Conservation (phyloP, 2,888 invertebrate genomes). For the Myathropa florea region DNA sequence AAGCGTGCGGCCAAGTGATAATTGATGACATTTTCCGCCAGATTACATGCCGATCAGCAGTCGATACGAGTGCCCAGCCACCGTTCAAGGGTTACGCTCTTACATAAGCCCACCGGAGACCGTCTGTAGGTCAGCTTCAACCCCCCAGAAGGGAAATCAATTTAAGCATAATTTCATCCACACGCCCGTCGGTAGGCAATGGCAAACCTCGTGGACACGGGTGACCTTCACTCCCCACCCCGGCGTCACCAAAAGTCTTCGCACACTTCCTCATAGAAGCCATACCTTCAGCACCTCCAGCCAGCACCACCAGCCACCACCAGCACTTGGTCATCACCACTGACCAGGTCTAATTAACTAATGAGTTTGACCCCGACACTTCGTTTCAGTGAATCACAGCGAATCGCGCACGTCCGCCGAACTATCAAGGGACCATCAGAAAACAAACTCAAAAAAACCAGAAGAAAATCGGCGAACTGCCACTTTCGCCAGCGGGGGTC, state of each 20-base stretch:
- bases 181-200: not conserved
- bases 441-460: too few species aligned
- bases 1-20: not conserved
- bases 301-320: too few species aligned
- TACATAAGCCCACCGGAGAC: not conserved
- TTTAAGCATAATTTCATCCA: not conserved
- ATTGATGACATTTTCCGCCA: not conserved
- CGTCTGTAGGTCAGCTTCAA: not conserved
- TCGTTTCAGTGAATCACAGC: slow-evolving; percentile 17
- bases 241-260: too few species aligned
- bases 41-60: not conserved
- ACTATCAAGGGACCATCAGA: too few species aligned
- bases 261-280: not conserved
- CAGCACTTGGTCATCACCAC: not conserved
- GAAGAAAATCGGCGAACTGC: not conserved
- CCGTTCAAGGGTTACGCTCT: not conserved
- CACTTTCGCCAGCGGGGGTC: not conserved
- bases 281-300: not conserved
- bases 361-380: slow-evolving; percentile 48
- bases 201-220: not conserved
- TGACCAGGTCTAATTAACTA: slow-evolving; percentile 54
- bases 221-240: slow-evolving; percentile 2
- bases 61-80: not conserved
- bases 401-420: too few species aligned
- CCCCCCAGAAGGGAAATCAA: not conserved